These are phyloP conservation scores for Tenthredo amoena DNA, from an alignment of 2,888 invertebrate genomes.

Conservation along the genomic window DNA sequence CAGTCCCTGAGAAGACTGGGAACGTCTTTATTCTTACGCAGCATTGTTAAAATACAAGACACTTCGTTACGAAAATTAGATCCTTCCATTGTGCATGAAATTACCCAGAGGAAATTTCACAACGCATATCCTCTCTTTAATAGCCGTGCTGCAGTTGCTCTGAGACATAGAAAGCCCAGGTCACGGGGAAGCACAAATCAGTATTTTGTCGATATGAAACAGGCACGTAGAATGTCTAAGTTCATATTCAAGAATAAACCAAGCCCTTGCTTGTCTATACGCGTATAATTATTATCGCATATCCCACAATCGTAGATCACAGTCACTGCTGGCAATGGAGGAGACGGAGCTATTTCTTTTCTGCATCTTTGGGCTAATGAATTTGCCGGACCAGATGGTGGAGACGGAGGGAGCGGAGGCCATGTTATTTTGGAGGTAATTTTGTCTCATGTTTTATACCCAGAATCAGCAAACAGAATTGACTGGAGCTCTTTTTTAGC, in stretches of 20 bases:
- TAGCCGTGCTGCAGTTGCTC: slow-evolving; percentile 60
- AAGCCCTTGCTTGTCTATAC: background rate
- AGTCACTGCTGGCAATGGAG: slow-evolving; percentile 92
- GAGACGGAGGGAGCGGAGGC: slow-evolving; percentile 97
- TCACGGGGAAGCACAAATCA: slow-evolving; percentile 55
- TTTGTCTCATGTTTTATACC: slow-evolving; percentile 11
- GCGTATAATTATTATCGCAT: background rate
- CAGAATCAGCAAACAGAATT: background rate
- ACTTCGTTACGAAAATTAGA: slow-evolving; percentile 41
- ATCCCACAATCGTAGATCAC: slow-evolving; percentile 77
- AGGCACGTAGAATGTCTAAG: slow-evolving; percentile 60
- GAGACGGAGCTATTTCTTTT: slow-evolving; percentile 95
- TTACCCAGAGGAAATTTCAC: slow-evolving; percentile 60
- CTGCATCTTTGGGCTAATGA: slow-evolving; percentile 90
- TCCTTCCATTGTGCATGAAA: slow-evolving; percentile 1
- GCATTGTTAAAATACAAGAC: slow-evolving; percentile 57
- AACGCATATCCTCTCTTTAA: slow-evolving; percentile 56
- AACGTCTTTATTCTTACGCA: slow-evolving; percentile 43
- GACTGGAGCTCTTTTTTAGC: background rate
- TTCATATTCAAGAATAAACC: background rate
- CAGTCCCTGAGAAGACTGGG: slow-evolving; percentile 34
- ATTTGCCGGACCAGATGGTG: slow-evolving; percentile 96
- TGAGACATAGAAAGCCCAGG: slow-evolving; percentile 62
- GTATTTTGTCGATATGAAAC: slow-evolving; percentile 72
- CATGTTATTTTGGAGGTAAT: slow-evolving; percentile 92